phyloP scores from a whole-genome alignment of 2,113 vertebrate species.

The Alligator mississippiensis region DNA sequence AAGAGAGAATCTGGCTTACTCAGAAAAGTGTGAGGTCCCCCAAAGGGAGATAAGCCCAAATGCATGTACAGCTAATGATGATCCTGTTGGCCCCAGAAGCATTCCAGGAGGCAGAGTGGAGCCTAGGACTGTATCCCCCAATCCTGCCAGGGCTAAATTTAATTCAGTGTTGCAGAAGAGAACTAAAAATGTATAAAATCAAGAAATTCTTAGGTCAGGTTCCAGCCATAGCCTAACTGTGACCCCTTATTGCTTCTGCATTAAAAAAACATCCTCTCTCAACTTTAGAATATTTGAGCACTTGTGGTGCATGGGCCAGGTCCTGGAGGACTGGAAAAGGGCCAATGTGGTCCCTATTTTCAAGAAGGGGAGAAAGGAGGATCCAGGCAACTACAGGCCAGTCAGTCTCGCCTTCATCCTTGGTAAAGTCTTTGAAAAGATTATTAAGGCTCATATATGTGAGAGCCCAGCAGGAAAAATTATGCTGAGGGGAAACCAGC shows the following conservation, averaged over 20 bases:
- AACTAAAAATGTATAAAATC: rapidly evolving
- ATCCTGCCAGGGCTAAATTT: neutral
- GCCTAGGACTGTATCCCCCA: neutral
- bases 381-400: too few species aligned
- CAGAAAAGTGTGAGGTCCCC: neutral
- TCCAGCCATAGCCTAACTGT: neutral
- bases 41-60: neutral
- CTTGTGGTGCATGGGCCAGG: too few species aligned
- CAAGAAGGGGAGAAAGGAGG: too few species aligned
- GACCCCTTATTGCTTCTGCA: neutral
- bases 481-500: too few species aligned
- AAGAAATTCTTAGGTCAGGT: neutral
- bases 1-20: neutral
- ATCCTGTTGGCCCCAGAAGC: rapidly evolving
- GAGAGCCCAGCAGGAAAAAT: too few species aligned
- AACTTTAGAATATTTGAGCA: neutral
- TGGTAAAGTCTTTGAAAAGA: too few species aligned
- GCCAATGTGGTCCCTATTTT: too few species aligned
- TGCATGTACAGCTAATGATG: neutral
- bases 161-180: neutral
- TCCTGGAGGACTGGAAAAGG: too few species aligned
- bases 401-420: too few species aligned
- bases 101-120: neutral
- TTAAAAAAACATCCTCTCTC: slow-evolving; percentile 8
- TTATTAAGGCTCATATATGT: too few species aligned